These are phyloP conservation scores for Tretioscincus oriximinensis DNA, from an alignment of 2,113 vertebrate genomes.

Conservation along the genomic window DNA sequence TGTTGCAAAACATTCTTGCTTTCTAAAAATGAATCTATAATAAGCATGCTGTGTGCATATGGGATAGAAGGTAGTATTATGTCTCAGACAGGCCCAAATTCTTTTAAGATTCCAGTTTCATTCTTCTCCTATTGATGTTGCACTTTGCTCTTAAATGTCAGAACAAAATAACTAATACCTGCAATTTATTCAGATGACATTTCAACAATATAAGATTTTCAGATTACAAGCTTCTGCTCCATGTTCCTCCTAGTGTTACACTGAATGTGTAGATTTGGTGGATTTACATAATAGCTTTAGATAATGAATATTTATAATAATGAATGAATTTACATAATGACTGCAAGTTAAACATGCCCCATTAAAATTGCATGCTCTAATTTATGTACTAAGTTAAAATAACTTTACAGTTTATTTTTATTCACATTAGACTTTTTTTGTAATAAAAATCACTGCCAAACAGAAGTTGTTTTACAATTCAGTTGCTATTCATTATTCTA, in stretches of 20 bases:
- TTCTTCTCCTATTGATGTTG: constrained; percentile 47
- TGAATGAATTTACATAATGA: constrained; percentile 64
- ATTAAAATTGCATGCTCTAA: constrained; percentile 64
- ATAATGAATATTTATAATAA: constrained; percentile 71
- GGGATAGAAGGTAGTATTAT: accelerated
- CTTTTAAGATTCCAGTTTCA: constrained; percentile 39
- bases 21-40: not conserved
- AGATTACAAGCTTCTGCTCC: constrained; percentile 49
- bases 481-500: constrained; percentile 33
- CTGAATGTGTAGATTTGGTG: constrained; percentile 51
- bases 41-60: not conserved
- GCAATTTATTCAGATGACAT: constrained; percentile 67
- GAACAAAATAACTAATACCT: constrained; percentile 67
- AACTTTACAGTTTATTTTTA: constrained; percentile 56
- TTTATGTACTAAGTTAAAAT: constrained; percentile 66
- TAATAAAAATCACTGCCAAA: constrained; percentile 37
- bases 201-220: constrained; percentile 62
- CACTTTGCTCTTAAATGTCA: constrained; percentile 61
- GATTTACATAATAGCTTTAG: constrained; percentile 68
- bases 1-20: not conserved
- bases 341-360: constrained; percentile 63
- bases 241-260: not conserved
- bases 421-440: constrained; percentile 55
- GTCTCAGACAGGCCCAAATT: constrained; percentile 1
- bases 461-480: constrained; percentile 20